Evolutionary conservation across 2,113 vertebrate species (phyloP), one percentile per base, ranked within the genome.

Genomic region (Panthera uncia): DNA sequence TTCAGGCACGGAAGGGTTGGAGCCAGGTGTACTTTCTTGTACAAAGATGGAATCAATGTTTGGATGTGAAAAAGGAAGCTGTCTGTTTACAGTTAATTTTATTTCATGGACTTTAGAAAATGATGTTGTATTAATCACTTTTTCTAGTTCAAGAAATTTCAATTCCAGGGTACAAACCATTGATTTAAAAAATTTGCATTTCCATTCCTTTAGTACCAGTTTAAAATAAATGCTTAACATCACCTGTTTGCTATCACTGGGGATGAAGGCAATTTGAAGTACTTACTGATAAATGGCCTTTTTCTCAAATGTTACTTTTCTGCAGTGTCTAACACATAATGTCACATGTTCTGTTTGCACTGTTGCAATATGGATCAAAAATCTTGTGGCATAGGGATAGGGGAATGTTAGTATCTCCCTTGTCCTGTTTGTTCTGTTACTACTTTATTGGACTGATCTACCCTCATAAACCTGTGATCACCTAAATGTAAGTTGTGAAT

Each of bases 11-110:
- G 31, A 87, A 76, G 41, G 71, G 71, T 94, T 93, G n/a, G 95
- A 96, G 84, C 91, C 87, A 71, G 80, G 45, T 79, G 25, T 92
- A 94, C 36, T 45, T 93, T 88, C 89, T 91, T 94, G 71, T 94
- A 96, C n/a, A 74, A 85, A 96, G 57, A 79, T 89, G 65, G 93
- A 91, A 90, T 68, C 71, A 91, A 13, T 93, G 92, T 95, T 93
- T 76, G 87, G 90, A 9, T 92, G 69, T 68, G 90, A 80, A 93
- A 96, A 96, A 76, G 94, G 91, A 97, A 93, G 81, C 81, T 16
- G 14, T 93, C 78, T 98, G 97, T 97, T 98, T 95, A 98, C 95
- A 97, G 73, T 95, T 95, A 89, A 76, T 79, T 96, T 96, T 90
- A 97, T 94, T 98, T 98, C 76, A 31, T 96, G 80, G 52, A 82